Evolutionary conservation across 2,888 invertebrate genomes (phyloP).

Genomic region (Camponotus fellah): DNA sequence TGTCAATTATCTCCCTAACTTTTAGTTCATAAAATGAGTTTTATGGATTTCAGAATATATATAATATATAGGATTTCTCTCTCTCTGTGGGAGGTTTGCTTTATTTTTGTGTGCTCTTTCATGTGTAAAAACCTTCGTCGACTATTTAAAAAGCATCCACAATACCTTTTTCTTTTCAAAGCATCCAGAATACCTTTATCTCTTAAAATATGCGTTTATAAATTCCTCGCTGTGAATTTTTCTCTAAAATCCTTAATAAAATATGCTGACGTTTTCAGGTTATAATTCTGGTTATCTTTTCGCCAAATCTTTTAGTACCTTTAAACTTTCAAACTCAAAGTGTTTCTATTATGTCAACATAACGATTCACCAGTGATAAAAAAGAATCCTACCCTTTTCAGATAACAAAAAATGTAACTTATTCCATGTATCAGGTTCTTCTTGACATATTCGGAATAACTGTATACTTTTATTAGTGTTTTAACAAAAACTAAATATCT

Average conservation of each 20-base stretch:
- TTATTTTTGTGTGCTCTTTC: not conserved
- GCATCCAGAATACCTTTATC: not conserved
- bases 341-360: not conserved
- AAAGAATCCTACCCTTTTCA: not conserved
- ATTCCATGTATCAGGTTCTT: not conserved
- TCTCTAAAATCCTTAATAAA: not conserved
- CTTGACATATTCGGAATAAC: not conserved
- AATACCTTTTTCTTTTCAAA: not conserved
- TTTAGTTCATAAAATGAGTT: not conserved
- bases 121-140: not conserved
- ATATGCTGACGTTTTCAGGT: not conserved
- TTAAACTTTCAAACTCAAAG: not conserved
- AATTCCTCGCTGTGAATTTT: not conserved
- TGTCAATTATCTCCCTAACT: not conserved
- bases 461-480: not conserved
- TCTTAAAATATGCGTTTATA: not conserved
- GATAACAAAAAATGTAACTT: not conserved
- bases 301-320: not conserved
- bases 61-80: not conserved
- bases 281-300: not conserved
- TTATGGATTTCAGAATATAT: not conserved
- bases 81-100: too few relatives aligned
- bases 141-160: not conserved
- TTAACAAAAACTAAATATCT: not conserved
- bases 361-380: not conserved